These are phyloP conservation scores for Limnothrissa miodon DNA, from an alignment of 2,113 vertebrate genomes.

Conservation along the genomic window DNA sequence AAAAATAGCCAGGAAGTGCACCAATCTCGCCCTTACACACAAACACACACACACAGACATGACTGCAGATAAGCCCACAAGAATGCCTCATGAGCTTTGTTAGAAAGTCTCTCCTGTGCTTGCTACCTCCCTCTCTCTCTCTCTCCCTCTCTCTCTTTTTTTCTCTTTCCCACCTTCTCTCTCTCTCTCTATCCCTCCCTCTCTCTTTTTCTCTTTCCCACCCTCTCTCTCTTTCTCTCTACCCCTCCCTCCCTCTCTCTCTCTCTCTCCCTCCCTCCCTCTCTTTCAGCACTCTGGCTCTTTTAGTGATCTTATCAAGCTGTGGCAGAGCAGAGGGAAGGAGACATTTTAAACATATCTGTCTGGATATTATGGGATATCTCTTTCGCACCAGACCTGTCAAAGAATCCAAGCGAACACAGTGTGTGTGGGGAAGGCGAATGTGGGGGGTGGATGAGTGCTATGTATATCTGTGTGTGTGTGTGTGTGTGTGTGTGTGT, in stretches of 20 bases:
- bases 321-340: neutral
- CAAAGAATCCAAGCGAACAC: neutral
- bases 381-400: neutral
- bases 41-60: neutral
- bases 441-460: too few relatives aligned
- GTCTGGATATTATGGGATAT: neutral
- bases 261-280: conserved; percentile 15
- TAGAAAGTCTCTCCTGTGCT: neutral
- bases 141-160: conserved; percentile 9
- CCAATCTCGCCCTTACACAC: neutral
- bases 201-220: too few relatives aligned
- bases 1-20: neutral
- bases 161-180: conserved; percentile 1
- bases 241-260: neutral
- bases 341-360: neutral
- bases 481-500: neutral
- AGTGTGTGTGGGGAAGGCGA: too few relatives aligned
- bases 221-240: conserved; percentile 13
- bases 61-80: neutral
- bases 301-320: neutral
- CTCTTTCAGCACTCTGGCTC: neutral
- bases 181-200: conserved; percentile 1
- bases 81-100: neutral
- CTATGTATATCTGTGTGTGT: neutral
- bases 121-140: conserved; percentile 10